Conservation (phyloP, 2,888 invertebrate species). For the Kryphioiulus occultus region DNA sequence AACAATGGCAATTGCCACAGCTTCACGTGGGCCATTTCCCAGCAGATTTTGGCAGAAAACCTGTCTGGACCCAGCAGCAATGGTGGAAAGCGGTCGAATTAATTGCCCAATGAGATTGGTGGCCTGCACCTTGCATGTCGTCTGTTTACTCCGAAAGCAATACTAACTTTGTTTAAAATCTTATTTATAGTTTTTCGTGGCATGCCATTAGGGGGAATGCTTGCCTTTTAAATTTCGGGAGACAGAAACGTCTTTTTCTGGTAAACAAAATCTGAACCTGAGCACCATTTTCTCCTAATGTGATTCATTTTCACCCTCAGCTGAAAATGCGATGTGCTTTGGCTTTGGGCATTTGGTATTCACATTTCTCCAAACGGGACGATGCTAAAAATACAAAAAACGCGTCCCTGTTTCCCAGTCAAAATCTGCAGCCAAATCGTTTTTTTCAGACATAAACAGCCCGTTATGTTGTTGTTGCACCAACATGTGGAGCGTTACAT, state of each 20-base stretch:
- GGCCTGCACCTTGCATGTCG: constrained; percentile 2
- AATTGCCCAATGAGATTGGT: neutral
- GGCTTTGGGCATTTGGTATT: constrained; percentile 17
- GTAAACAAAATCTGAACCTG: neutral
- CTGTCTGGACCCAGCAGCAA: neutral
- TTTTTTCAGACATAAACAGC: constrained; percentile 18
- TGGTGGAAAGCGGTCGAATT: neutral
- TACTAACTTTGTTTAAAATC: constrained; percentile 20
- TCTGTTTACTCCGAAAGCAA: neutral
- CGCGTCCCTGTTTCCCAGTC: constrained; percentile 3
- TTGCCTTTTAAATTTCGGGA: constrained; percentile 18
- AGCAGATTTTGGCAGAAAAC: neutral
- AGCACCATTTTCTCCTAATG: constrained; percentile 17
- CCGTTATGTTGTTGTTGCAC: constrained; percentile 16
- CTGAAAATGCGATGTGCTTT: constrained; percentile 11
- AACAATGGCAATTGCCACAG: too few species aligned
- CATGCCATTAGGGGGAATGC: constrained; percentile 14
- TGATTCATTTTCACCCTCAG: constrained; percentile 9
- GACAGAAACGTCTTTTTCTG: neutral
- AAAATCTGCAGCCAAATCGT: constrained; percentile 7
- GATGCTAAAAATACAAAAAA: constrained; percentile 18
- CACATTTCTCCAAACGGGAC: neutral
- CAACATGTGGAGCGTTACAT: constrained; percentile 7
- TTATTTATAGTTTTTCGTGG: constrained; percentile 11
- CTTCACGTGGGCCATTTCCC: too few species aligned